Percentiles rank a stretch among this genome's conserved stretches.
Conservation (phyloP, 2,888 invertebrate genomes). For the Temnothorax rugatulus region DNA sequence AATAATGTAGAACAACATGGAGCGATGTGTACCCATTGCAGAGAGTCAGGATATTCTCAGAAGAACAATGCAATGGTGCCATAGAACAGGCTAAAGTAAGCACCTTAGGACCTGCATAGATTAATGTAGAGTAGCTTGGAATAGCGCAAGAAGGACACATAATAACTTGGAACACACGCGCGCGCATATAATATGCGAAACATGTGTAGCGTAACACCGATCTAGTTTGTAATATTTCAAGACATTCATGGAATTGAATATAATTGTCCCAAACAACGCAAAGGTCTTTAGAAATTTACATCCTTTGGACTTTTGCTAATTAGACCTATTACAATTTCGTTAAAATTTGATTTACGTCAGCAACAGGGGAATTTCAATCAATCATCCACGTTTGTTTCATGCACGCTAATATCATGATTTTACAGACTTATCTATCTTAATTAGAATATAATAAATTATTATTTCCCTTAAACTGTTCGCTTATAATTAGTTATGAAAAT, state of each 20-base stretch:
- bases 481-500: conserved; percentile 21
- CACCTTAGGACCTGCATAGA: conserved; percentile 16
- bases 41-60: background rate
- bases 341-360: conserved; percentile 9
- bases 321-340: background rate
- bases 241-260: background rate
- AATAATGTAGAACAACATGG: conserved; percentile 15
- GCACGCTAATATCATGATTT: background rate
- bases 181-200: background rate
- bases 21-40: background rate
- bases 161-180: background rate
- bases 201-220: background rate
- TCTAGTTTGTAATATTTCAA: background rate
- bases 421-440: conserved; percentile 17
- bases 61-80: conserved; percentile 26
- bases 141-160: background rate
- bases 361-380: conserved; percentile 3
- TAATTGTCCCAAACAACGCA: background rate
- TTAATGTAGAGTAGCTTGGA: conserved; percentile 13
- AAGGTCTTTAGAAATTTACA: background rate
- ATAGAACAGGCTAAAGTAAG: conserved; percentile 7
- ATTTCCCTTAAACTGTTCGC: background rate
- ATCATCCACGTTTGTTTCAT: conserved; percentile 2
- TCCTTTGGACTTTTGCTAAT: background rate
- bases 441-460: conserved; percentile 27